Base-by-base conservation (phyloP, 2,113 vertebrate genomes). In the Lipotes vexillifer region DNA sequence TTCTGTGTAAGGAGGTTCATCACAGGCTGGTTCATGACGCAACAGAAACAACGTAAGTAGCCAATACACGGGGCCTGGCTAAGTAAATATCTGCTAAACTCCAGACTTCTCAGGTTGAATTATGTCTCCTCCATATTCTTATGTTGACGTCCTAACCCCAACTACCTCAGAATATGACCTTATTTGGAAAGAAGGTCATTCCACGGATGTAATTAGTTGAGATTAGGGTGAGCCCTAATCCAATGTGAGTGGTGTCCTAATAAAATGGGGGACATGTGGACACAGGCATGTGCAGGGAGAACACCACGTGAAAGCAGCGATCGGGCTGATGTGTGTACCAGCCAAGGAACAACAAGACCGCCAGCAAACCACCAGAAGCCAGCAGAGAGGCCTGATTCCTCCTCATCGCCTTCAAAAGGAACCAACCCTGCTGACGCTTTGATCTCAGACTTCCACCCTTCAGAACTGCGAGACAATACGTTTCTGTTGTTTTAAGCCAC, bases 11-110 rank as follows among this genome's bases (percentile, higher is more conserved):
- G 63, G n/a, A 44, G 14, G 10, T 6, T 29, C 3, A 55, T 7
- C 21, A 20, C 3, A 46, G 63, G 9, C 25, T 0, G 3, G 41
- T 5, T 33, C 71, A 25, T 0, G 31, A 20, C 0, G 14, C 4
- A 25, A 9, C 0, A 36, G 87, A 57, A 78, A 59, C n/a, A 36
- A 71, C 14, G 0, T 21, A n/a, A 49, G 9, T 0, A 41, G 94
- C 38, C 68, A 92, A 10, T 2, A 7, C 9, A 29, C 78, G 27
- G 31, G 31, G 17, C 21, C n/a, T 13, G 38, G 36, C 49, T 38
- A 12, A 9, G 65, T 57, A 20, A 31, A 89, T 38, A 29, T 8
- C 25, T 69, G 75, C 69, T 20, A 31, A 84, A 21, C 59, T 57
- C 12, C 6, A 57, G 65, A 65, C 80, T 15, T 6, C 49, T 44